Percentiles rank a stretch among this genome's conserved stretches.
Evolutionary conservation across 2,888 invertebrate species (phyloP).

Genomic region (Timema cristinae): DNA sequence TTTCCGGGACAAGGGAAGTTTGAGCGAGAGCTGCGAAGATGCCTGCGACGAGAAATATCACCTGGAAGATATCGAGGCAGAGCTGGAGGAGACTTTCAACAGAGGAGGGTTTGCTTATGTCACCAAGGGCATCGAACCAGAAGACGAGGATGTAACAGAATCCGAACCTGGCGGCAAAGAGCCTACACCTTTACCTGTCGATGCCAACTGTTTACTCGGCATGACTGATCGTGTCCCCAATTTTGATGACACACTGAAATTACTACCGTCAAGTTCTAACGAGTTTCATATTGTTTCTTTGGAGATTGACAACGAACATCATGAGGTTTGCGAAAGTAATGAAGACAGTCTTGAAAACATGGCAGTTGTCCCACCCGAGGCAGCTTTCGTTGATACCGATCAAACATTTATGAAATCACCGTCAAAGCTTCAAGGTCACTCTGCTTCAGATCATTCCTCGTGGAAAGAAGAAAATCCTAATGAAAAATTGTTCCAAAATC

Average conservation of each 20-base stretch:
- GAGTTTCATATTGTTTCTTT: background rate
- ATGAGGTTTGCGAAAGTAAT: conserved; percentile 6
- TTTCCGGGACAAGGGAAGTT: conserved; percentile 47
- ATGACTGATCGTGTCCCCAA: background rate
- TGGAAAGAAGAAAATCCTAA: background rate
- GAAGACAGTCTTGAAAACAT: conserved; percentile 8
- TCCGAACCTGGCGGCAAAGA: too few species aligned
- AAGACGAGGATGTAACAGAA: conserved; percentile 42
- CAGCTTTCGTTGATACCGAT: too few species aligned
- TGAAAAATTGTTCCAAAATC: too few species aligned
- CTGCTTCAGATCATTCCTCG: background rate
- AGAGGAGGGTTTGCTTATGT: conserved; percentile 35
- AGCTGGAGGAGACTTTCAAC: conserved; percentile 35
- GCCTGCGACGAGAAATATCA: conserved; percentile 39
- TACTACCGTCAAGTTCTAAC: background rate
- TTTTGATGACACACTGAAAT: background rate
- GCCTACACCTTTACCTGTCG: too few species aligned
- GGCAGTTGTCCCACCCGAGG: background rate
- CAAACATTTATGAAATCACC: too few species aligned
- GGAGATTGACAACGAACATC: conserved; percentile 1
- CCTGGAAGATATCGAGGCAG: conserved; percentile 39
- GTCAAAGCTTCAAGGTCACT: background rate
- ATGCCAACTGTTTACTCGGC: background rate
- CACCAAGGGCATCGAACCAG: conserved; percentile 43
- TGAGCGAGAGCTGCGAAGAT: conserved; percentile 39